These are phyloP conservation scores for Styela plicata DNA, from an alignment of 23 tunicate species.

Conservation along the genomic window DNA sequence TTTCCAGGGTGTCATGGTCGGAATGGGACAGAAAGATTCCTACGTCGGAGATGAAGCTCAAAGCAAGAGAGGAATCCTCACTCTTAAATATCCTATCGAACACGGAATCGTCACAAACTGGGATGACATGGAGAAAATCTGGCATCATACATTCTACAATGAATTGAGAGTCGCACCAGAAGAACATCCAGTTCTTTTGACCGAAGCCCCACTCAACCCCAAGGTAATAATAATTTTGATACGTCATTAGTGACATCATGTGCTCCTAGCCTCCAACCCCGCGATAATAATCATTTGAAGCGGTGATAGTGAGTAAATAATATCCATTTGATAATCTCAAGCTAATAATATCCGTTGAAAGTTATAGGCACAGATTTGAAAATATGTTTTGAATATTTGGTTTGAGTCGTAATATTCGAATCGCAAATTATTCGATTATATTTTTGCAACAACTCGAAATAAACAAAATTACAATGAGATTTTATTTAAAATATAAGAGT, in stretches of 20 bases:
- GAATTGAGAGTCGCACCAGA: constrained; percentile 87
- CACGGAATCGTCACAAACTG: constrained; percentile 98
- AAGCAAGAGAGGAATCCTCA: constrained; percentile 93
- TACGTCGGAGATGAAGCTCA: constrained; percentile 99
- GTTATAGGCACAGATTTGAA: too few species aligned
- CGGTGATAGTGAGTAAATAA: too few species aligned
- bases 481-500: too few species aligned
- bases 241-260: background rate
- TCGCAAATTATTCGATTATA: too few species aligned
- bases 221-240: constrained; percentile 26
- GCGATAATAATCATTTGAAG: too few species aligned
- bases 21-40: constrained; percentile 98
- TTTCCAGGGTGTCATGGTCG: constrained; percentile 98
- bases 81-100: constrained; percentile 93
- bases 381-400: too few species aligned
- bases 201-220: constrained; percentile 98
- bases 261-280: too few species aligned
- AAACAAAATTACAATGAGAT: too few species aligned
- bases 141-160: background rate
- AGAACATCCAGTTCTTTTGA: constrained; percentile 93
- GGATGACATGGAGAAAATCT: constrained; percentile 96
- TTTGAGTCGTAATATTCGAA: too few species aligned
- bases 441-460: too few species aligned
- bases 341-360: too few species aligned
- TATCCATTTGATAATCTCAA: too few species aligned